phyloP scores from a whole-genome alignment of 92 coral and sea anemone species.

The Epizoanthus stellaris region DNA sequence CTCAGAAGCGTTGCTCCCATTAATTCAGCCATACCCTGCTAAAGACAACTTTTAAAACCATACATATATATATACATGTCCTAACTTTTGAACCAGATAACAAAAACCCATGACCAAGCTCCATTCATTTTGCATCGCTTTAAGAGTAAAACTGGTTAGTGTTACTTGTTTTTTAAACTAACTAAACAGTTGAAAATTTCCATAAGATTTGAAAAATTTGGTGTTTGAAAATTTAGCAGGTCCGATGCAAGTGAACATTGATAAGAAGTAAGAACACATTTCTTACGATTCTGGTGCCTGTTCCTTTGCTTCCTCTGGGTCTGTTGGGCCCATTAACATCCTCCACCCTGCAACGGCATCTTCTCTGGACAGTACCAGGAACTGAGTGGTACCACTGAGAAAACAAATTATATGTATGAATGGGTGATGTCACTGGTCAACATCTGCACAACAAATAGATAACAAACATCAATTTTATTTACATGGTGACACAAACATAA shows the following conservation, averaged over 20 bases:
- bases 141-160: too few species aligned
- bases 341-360: slow-evolving; percentile 98
- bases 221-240: too few species aligned
- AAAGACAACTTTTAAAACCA: too few species aligned
- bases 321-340: slow-evolving; percentile 98
- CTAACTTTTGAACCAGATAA: too few species aligned
- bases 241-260: not conserved
- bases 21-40: too few species aligned
- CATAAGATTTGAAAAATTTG: too few species aligned
- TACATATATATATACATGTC: too few species aligned
- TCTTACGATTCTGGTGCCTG: slow-evolving; percentile 94
- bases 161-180: not conserved
- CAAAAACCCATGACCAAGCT: too few species aligned
- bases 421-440: not conserved
- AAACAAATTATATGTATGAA: not conserved
- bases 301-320: slow-evolving; percentile 92
- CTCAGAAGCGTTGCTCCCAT: too few species aligned
- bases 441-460: not conserved
- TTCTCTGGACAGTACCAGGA: slow-evolving; percentile 89
- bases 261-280: not conserved
- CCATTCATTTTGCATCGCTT: too few species aligned
- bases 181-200: not conserved
- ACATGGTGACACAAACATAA: too few species aligned
- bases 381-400: slow-evolving; percentile 88
- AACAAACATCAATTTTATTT: not conserved